Evolutionary conservation across 2,113 vertebrate genomes (phyloP).

Genomic region (Chrysochloris asiatica): DNA sequence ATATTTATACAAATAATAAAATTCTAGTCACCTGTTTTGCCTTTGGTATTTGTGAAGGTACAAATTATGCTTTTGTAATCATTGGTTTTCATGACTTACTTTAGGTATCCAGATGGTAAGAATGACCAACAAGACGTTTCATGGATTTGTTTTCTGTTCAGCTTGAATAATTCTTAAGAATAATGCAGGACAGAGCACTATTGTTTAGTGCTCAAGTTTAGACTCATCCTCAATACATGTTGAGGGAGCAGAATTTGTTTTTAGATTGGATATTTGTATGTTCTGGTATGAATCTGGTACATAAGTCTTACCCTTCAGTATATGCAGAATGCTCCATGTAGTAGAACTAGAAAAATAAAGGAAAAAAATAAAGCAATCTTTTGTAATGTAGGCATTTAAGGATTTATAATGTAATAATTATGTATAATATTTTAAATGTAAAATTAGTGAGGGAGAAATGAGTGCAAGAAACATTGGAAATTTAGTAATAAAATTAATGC

Average conservation of each 20-base stretch:
- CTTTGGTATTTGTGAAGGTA: not conserved
- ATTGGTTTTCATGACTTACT: not conserved
- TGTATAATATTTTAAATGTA: conserved; percentile 21
- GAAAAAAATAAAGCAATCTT: conserved; percentile 10
- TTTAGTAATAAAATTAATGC: not conserved
- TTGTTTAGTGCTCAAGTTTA: conserved; percentile 15
- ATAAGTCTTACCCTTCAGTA: not conserved
- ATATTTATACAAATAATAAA: not conserved
- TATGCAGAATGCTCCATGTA: not conserved
- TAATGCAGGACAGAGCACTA: not conserved
- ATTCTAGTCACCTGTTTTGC: not conserved
- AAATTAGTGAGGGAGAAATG: conserved; percentile 31
- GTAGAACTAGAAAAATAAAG: conserved; percentile 23
- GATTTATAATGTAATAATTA: conserved; percentile 36
- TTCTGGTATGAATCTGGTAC: not conserved
- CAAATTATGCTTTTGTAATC: not conserved
- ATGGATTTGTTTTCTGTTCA: conserved; percentile 18
- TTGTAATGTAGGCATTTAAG: conserved; percentile 3
- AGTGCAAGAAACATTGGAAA: conserved; percentile 3
- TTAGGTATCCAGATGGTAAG: not conserved
- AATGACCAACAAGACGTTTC: not conserved
- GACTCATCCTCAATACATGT: not conserved
- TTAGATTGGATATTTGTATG: not conserved
- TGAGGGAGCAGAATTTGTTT: not conserved
- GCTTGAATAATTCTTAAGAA: not conserved